These are phyloP conservation scores for Acronicta aceris DNA, from an alignment of 2,888 invertebrate genomes.

Conservation along the genomic window DNA sequence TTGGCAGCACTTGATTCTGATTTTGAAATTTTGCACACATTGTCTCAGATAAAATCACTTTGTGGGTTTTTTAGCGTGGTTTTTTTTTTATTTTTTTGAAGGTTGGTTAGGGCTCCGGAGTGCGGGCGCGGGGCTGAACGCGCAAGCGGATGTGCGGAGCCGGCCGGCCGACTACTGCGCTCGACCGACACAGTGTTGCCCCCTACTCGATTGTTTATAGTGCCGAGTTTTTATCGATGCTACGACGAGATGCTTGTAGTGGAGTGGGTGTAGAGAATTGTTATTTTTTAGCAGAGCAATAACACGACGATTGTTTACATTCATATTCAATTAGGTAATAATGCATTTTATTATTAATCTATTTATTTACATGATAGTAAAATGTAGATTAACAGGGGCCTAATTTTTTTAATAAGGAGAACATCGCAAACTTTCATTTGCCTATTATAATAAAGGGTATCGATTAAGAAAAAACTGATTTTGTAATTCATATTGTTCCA, in stretches of 20 bases:
- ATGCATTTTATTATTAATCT: too few species aligned
- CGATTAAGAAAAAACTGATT: too few species aligned
- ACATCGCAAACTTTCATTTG: too few species aligned
- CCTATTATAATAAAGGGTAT: too few species aligned
- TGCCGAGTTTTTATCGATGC: conserved; percentile 67
- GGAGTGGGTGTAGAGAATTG: conserved; percentile 7
- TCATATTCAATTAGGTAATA: background rate
- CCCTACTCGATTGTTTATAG: conserved; percentile 70
- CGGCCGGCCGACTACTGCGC: conserved; percentile 80
- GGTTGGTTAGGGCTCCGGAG: conserved; percentile 59
- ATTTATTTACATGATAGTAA: too few species aligned
- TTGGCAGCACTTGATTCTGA: conserved; percentile 22
- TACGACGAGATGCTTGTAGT: conserved; percentile 5
- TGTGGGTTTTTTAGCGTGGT: conserved; percentile 29
- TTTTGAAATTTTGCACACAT: conserved; percentile 49
- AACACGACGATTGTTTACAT: background rate
- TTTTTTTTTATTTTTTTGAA: conserved; percentile 29
- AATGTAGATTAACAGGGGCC: too few species aligned
- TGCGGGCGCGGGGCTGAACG: conserved; percentile 80
- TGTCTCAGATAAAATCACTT: conserved; percentile 44
- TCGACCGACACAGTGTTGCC: conserved; percentile 75
- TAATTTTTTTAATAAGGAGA: too few species aligned
- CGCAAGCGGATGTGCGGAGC: conserved; percentile 87
- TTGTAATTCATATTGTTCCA: too few species aligned
- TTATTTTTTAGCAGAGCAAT: conserved; percentile 7